A percentile compares a stretch with the other conserved stretches of the same genome.
phyloP scores from a whole-genome alignment of 2,888 invertebrate genomes.

The Cartodere bifasciata region DNA sequence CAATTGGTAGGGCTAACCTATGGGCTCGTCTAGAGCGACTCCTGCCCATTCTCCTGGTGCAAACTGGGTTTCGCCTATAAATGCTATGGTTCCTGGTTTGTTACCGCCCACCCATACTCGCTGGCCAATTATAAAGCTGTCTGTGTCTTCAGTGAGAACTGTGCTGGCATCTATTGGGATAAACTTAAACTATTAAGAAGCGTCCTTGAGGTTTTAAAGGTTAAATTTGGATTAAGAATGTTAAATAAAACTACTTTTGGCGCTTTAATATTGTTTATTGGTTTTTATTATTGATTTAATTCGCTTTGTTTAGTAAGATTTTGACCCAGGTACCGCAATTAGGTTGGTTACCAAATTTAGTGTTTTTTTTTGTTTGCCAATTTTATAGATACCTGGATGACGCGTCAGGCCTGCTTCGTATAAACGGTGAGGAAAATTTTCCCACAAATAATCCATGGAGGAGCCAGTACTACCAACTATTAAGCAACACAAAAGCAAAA shows the following conservation, averaged over 20 bases:
- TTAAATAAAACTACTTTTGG: not conserved
- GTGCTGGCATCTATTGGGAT: constrained; percentile 63
- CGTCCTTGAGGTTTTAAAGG: not conserved
- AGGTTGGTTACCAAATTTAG: not conserved
- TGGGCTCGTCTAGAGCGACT: constrained; percentile 86
- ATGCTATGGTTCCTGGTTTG: constrained; percentile 86
- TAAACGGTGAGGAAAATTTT: constrained; percentile 57
- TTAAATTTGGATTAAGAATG: not conserved
- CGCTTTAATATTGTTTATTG: not conserved
- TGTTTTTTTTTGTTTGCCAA: not conserved
- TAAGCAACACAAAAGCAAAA: constrained; percentile 18
- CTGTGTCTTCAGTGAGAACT: constrained; percentile 76
- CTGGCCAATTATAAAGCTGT: constrained; percentile 93
- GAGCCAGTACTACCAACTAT: constrained; percentile 48
- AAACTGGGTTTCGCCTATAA: constrained; percentile 90
- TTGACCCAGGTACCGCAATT: too few relatives aligned
- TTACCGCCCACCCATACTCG: constrained; percentile 87
- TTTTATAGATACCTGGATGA: constrained; percentile 51
- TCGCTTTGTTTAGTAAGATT: too few relatives aligned
- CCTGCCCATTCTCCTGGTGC: constrained; percentile 98
- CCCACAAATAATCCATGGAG: constrained; percentile 63
- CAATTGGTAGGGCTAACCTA: constrained; percentile 49
- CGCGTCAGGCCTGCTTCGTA: constrained; percentile 64
- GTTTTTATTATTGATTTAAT: too few relatives aligned
- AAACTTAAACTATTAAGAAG: constrained; percentile 1